These are phyloP conservation scores for Porites cylindrica DNA, from an alignment of 92 coral and sea anemone genomes.

Conservation along the genomic window DNA sequence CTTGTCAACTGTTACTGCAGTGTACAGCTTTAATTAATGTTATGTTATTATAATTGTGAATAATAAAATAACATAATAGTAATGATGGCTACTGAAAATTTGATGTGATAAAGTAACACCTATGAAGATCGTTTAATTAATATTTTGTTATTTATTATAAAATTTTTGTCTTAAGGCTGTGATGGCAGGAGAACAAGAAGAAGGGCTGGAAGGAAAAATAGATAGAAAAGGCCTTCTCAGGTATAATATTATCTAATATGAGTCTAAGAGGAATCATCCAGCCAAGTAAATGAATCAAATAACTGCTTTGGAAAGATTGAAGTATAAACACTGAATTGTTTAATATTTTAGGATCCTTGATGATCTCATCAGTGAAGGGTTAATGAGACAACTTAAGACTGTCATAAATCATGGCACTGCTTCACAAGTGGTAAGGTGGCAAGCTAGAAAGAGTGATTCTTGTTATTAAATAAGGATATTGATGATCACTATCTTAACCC, in stretches of 20 bases:
- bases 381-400: slow-evolving; percentile 69
- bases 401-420: slow-evolving; percentile 40
- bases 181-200: slow-evolving; percentile 66
- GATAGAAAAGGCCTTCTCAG: slow-evolving; percentile 65
- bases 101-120: not conserved
- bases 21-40: not conserved
- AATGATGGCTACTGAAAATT: no score
- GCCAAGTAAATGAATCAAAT: no score
- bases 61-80: no score
- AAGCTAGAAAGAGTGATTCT: no score
- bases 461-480: no score
- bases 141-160: not conserved
- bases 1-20: not conserved
- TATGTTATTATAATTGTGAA: no score
- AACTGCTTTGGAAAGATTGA: no score
- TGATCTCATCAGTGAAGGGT: slow-evolving; percentile 49
- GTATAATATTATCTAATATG: not conserved
- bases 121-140: no score
- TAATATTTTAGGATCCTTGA: slow-evolving; percentile 34
- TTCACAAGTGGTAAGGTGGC: slow-evolving; percentile 35
- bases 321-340: no score
- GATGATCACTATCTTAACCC: no score
- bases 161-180: slow-evolving; percentile 36
- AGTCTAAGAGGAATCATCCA: not conserved
- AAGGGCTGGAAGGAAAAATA: slow-evolving; percentile 61